A percentile compares a stretch with the other conserved stretches of the same genome.
phyloP scores from a whole-genome alignment of 1,140 invertebrate genomes.

The Drosophila orosa region DNA sequence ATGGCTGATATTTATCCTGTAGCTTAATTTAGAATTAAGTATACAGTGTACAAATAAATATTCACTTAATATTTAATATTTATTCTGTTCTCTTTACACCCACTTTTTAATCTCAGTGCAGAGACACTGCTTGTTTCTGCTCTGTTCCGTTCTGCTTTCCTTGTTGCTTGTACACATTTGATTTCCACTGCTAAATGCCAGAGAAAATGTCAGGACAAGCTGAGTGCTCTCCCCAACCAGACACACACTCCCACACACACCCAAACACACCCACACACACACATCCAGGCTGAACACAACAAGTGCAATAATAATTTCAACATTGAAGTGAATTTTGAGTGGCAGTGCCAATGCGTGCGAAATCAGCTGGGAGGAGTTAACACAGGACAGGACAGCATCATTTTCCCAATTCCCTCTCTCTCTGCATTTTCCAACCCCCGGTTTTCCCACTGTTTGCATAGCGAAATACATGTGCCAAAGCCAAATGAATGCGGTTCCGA shows the following conservation, averaged over 20 bases:
- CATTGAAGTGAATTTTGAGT: constrained; percentile 74
- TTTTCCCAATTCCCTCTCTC: constrained; percentile 16
- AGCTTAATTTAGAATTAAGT: too few relatives aligned
- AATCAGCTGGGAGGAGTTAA: constrained; percentile 45
- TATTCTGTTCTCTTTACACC: too few relatives aligned
- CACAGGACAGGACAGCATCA: constrained; percentile 27
- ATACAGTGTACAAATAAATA: too few relatives aligned
- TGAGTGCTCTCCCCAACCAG: constrained; percentile 40
- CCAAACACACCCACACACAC: not conserved
- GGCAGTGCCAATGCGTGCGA: constrained; percentile 56
- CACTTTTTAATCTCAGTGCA: constrained; percentile 19
- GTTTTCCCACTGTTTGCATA: constrained; percentile 40
- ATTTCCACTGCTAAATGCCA: constrained; percentile 75
- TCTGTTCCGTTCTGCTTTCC: constrained; percentile 40
- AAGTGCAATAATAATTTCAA: constrained; percentile 79
- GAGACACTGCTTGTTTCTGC: constrained; percentile 14
- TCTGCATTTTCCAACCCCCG: not conserved
- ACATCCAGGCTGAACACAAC: constrained; percentile 29
- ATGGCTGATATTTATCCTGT: too few relatives aligned
- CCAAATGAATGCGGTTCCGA: constrained; percentile 71
- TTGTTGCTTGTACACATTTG: constrained; percentile 70
- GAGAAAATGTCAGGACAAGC: constrained; percentile 64
- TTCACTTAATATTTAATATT: not conserved
- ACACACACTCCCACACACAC: constrained; percentile 1
- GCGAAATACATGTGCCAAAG: constrained; percentile 56